Evolutionary conservation across 2,113 vertebrate genomes (phyloP).

Genomic region (Plecturocebus donacophilus): DNA sequence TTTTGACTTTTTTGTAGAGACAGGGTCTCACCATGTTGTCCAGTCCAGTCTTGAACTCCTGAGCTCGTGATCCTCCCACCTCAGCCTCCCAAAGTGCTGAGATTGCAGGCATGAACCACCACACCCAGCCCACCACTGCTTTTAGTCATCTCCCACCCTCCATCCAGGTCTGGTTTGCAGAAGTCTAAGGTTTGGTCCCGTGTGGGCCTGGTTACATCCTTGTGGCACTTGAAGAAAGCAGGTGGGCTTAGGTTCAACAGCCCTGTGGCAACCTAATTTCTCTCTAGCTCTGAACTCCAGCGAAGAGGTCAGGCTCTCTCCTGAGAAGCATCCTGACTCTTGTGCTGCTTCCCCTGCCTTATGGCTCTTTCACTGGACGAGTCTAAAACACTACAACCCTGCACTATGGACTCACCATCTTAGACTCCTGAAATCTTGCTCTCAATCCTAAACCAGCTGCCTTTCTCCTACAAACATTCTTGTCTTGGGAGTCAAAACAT

Average conservation of each 20-base stretch:
- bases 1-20: no score
- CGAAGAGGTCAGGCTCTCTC: background rate
- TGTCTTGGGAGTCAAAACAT: background rate
- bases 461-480: background rate
- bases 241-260: background rate
- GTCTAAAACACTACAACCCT: background rate
- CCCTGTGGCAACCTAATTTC: background rate
- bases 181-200: background rate
- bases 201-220: background rate
- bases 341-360: background rate
- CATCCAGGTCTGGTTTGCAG: background rate
- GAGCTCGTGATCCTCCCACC: no score
- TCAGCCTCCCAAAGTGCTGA: no score
- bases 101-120: no score
- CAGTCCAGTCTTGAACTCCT: no score
- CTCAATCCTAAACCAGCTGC: background rate
- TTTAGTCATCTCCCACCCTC: background rate
- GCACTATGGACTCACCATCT: background rate
- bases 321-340: background rate
- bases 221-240: background rate
- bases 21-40: no score
- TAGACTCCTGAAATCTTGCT: background rate
- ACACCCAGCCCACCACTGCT: background rate
- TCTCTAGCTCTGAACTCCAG: background rate
- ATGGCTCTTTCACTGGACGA: background rate